Evolutionary conservation across 35 echinoderm and acorn worm species (phyloP).

Genomic region (Ophioderma brevispina): DNA sequence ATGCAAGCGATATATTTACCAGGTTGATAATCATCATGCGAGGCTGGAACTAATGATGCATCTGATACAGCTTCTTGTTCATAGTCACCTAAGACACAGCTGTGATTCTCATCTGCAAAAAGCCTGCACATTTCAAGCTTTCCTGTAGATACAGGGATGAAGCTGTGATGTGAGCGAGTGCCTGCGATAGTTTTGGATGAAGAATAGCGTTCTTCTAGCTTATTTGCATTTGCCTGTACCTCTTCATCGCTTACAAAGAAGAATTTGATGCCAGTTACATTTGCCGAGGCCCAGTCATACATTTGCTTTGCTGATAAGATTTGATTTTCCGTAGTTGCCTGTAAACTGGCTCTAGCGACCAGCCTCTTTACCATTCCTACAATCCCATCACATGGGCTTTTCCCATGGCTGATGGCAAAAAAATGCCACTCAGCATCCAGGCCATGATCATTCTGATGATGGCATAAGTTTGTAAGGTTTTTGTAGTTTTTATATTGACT

Average conservation of each 20-base stretch:
- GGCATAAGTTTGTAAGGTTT: constrained; percentile 45
- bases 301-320: constrained; percentile 27
- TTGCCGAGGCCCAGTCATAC: constrained; percentile 3
- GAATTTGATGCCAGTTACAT: constrained; percentile 25
- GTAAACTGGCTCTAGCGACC: constrained; percentile 47
- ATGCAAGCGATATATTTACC: constrained; percentile 17
- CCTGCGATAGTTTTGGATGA: constrained; percentile 26
- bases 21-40: neutral
- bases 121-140: neutral
- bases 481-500: constrained; percentile 61
- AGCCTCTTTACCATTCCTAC: constrained; percentile 54
- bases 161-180: constrained; percentile 10
- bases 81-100: neutral
- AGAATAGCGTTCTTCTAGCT: neutral
- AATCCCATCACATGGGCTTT: constrained; percentile 78
- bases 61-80: neutral
- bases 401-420: constrained; percentile 74
- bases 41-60: neutral
- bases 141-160: constrained; percentile 22
- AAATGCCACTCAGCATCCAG: constrained; percentile 59
- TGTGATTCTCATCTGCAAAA: neutral
- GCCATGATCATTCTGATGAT: constrained; percentile 41
- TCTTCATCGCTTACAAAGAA: constrained; percentile 27
- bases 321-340: constrained; percentile 1
- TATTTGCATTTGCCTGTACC: constrained; percentile 8